Conservation (phyloP, 2,113 vertebrate species). For the Craseonycteris thonglongyai region DNA sequence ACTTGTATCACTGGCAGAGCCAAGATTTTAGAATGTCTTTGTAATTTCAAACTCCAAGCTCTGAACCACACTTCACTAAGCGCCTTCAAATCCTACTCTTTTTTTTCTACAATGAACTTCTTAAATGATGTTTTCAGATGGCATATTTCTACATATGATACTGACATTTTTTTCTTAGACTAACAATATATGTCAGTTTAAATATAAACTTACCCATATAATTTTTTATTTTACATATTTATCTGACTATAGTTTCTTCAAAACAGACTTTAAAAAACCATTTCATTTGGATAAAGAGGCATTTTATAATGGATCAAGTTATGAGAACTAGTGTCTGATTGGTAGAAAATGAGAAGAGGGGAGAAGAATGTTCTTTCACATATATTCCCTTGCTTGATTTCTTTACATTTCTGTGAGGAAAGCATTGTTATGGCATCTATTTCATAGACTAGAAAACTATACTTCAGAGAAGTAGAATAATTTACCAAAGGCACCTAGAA, state of each 20-base stretch:
- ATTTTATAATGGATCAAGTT: neutral
- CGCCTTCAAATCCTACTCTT: neutral
- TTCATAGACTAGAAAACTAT: neutral
- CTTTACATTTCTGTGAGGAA: neutral
- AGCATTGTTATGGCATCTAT: neutral
- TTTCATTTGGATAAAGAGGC: neutral
- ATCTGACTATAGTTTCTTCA: neutral
- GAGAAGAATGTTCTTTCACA: neutral
- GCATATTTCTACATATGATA: neutral
- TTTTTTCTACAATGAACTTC: neutral
- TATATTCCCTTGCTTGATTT: neutral
- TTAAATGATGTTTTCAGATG: neutral
- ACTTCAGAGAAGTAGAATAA: neutral
- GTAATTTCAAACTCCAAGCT: neutral
- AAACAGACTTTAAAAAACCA: neutral
- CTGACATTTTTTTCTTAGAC: neutral
- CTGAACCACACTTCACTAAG: neutral
- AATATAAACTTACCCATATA: neutral
- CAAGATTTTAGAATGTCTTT: constrained; percentile 6
- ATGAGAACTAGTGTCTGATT: neutral
- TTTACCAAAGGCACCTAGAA: neutral
- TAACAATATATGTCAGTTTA: neutral
- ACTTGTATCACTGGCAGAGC: neutral
- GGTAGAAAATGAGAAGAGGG: neutral
- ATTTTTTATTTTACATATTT: neutral